Conservation (phyloP, 2,113 vertebrate species). For the Phainopepla nitens region DNA sequence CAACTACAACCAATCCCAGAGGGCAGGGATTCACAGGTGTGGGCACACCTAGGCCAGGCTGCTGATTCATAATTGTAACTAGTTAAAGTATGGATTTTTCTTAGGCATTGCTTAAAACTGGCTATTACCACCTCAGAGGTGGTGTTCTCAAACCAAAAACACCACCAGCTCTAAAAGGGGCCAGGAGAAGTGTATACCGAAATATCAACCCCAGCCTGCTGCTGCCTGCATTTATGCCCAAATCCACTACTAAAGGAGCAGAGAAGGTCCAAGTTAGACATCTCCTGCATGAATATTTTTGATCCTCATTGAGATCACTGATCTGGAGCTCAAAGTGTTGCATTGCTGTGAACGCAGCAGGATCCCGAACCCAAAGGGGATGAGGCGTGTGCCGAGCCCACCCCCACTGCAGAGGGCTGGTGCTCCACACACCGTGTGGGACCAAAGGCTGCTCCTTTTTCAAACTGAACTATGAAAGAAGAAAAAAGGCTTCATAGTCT, state of each 20-base stretch:
- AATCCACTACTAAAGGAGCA: background rate
- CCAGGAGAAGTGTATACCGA: background rate
- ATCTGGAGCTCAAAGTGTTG: background rate
- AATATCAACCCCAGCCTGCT: background rate
- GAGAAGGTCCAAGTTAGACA: background rate
- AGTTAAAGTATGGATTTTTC: background rate
- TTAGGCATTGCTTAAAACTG: background rate
- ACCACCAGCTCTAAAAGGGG: background rate
- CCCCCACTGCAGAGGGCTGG: background rate
- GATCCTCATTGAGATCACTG: background rate
- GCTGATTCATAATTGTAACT: background rate
- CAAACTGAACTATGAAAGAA: background rate
- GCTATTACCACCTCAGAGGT: background rate
- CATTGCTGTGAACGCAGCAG: rapidly evolving
- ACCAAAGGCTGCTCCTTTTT: background rate
- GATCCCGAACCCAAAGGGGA: background rate
- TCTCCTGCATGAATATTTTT: background rate
- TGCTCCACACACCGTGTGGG: background rate
- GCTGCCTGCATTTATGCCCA: background rate
- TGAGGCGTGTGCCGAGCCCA: background rate
- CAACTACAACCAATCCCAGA: background rate
- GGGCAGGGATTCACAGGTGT: background rate
- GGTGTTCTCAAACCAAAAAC: background rate
- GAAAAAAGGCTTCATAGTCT: background rate
- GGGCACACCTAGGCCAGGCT: background rate